Evolutionary conservation across 1,140 invertebrate species (phyloP), one percentile per base, ranked within the genome.

Genomic region (Telenomus remus): DNA sequence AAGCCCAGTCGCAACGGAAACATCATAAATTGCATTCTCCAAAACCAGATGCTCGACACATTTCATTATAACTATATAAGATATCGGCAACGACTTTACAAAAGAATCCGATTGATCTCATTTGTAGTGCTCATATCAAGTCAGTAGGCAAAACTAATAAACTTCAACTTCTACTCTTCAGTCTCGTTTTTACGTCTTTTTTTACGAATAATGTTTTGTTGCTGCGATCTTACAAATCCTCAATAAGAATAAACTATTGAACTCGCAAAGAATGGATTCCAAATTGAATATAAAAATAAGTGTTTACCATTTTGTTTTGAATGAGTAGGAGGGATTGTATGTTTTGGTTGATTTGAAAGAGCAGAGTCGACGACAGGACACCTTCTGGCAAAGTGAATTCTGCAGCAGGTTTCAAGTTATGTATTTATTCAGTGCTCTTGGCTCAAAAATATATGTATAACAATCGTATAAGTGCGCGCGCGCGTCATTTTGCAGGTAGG

Each of bases 21-120:
- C 71, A 56, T 51, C 54, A 75, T 69, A 69, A 75, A 75, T 75
- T 69, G 72, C 72, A 75, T 75, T 69, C 72, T 64, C 61, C 34
- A 9, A 19, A 66, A 68, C 59, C 63, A 63, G 64, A 59, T 64
- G 59, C 59, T 65, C 55, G 48, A 50, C 65, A 12, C 54, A 42
- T 55, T 70, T 76, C 61, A 61, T 71, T 70, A 76, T 76, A 76
- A 71, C 66, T 71, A 76, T n/a, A n/a, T n/a, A n/a, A n/a, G n/a
- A 76, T 76, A 76, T 70, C 65, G 57, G 61, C n/a, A 16, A 6
- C 19, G 19, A 44, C 12, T 14, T 48, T 69, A 49, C 60, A 64
- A 75, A 75, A 69, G 72, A 51, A 54, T 34, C 8, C 44, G 33
- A 76, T 61, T 76, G 60, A 66, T 76, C 73, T 76, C 59, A 65